Conservation (phyloP, 2,888 invertebrate genomes). For the Andrena chrysosceles region DNA sequence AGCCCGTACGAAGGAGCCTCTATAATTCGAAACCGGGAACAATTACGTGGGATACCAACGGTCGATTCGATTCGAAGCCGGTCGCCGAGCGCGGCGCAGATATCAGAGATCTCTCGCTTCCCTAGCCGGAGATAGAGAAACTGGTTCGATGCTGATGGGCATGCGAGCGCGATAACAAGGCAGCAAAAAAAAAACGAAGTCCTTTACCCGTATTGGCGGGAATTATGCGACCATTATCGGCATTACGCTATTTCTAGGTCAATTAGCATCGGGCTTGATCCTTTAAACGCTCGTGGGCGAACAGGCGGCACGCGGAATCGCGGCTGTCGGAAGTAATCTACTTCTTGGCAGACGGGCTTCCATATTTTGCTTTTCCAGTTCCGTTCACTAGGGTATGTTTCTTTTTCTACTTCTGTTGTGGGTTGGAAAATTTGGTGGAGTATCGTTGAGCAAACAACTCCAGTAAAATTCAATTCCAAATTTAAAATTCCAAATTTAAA, state of each 20-base stretch:
- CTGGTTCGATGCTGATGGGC: constrained; percentile 41
- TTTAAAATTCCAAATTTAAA: too few relatives aligned
- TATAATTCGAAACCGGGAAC: background rate
- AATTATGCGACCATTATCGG: constrained; percentile 77
- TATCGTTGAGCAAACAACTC: too few relatives aligned
- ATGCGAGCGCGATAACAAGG: constrained; percentile 28
- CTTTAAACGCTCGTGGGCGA: constrained; percentile 60
- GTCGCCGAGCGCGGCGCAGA: constrained; percentile 5
- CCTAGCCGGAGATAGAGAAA: constrained; percentile 6
- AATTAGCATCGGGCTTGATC: constrained; percentile 69
- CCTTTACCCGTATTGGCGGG: constrained; percentile 75
- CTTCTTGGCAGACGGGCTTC: constrained; percentile 12
- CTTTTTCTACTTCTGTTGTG: background rate
- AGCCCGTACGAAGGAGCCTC: background rate
- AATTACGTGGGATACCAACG: constrained; percentile 22
- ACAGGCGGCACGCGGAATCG: constrained; percentile 30
- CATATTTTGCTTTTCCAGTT: background rate
- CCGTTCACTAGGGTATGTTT: background rate
- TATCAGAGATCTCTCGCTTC: background rate
- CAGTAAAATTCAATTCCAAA: too few relatives aligned
- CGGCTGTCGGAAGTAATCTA: constrained; percentile 55
- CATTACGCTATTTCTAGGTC: constrained; percentile 75
- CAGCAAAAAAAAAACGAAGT: constrained; percentile 33
- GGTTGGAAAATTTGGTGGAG: too few relatives aligned
- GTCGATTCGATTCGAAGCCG: constrained; percentile 1